Evolutionary conservation across 2,888 invertebrate genomes (phyloP).

Genomic region (Seladonia tumulorum): DNA sequence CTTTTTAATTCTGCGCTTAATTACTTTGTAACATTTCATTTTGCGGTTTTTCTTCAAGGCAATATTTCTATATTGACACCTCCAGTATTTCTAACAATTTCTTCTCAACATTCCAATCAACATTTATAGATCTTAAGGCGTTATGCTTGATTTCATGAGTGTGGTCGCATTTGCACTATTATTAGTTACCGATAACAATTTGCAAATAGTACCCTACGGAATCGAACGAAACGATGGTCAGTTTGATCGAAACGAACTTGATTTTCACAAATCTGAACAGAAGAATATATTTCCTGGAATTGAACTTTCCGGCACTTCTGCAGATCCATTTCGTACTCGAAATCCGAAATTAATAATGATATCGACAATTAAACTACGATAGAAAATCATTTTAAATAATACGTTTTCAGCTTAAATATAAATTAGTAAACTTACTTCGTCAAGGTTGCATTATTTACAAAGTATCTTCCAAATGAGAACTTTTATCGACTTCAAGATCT

Average conservation of each 20-base stretch:
- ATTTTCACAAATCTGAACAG: slow-evolving; percentile 22
- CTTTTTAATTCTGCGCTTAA: slow-evolving; percentile 15
- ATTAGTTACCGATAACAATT: slow-evolving; percentile 18
- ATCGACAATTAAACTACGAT: slow-evolving; percentile 13
- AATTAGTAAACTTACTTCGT: slow-evolving; percentile 41
- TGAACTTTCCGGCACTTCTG: slow-evolving; percentile 37
- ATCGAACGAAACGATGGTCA: slow-evolving; percentile 10
- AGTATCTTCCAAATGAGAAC: slow-evolving; percentile 26
- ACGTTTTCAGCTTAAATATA: slow-evolving; percentile 44
- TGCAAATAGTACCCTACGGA: slow-evolving; percentile 28
- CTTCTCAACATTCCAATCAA: slow-evolving; percentile 30
- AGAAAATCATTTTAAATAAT: slow-evolving; percentile 46
- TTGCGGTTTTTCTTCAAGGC: slow-evolving; percentile 36
- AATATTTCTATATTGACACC: slow-evolving; percentile 41
- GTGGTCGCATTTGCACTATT: slow-evolving; percentile 23
- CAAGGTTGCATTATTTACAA: slow-evolving; percentile 47
- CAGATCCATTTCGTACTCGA: not conserved
- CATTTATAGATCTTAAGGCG: slow-evolving; percentile 40
- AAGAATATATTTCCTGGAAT: slow-evolving; percentile 23
- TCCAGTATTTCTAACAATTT: slow-evolving; percentile 26
- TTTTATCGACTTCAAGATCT: slow-evolving; percentile 10
- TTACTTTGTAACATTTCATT: slow-evolving; percentile 34
- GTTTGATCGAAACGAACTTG: slow-evolving; percentile 43
- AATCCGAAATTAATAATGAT: slow-evolving; percentile 19
- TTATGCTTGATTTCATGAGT: slow-evolving; percentile 27